Evolutionary conservation across 1,140 invertebrate genomes (phyloP), one percentile per base, ranked within the genome.

Genomic region (Brevipalpus yothersi): DNA sequence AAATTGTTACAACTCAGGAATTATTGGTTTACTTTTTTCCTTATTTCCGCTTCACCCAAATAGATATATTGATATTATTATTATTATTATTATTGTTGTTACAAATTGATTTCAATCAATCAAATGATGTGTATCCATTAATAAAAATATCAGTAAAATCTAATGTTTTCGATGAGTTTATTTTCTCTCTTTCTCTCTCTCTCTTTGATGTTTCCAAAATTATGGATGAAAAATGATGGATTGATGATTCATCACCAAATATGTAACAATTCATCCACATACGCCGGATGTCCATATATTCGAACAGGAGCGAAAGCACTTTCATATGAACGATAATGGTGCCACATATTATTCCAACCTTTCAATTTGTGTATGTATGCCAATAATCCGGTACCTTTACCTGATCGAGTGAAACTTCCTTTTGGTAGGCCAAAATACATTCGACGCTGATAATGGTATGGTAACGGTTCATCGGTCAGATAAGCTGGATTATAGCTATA

Each of bases 401-500:
- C 58, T 1, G n/a, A 15, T 45, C 47, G 47, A 15, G 58, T 49
- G 17, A 45, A 58, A 7, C 58, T 45, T 11, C 58, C 58, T 31
- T 41, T 51, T 2, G 58, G 58, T 51, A 58, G 23, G 13, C 58
- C 58, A 17, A 45, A 58, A 21, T 19, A 23, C 23, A 58, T 58
- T 8, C 23, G 42, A 12, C 41, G 19, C 19, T 21, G 17, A 51
- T 58, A 58, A 31, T 47, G 47, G 23, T 49, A 17, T 13, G 41
- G 17, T 11, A 17, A n/a, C 13, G 58, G 58, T 39, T 47, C 17
- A 47, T 58, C 58, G 21, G 47, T 31, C 8, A 49, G 13, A 39
- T 58, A 58, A 4, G 42, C 45, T 17, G 58, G 58, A 58, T 58
- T 21, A 39, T 49, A 58, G 15, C n/a, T 23, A n/a, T 47, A 58